phyloP scores from a whole-genome alignment of 2,113 vertebrate genomes.

The Trogon melanurus region DNA sequence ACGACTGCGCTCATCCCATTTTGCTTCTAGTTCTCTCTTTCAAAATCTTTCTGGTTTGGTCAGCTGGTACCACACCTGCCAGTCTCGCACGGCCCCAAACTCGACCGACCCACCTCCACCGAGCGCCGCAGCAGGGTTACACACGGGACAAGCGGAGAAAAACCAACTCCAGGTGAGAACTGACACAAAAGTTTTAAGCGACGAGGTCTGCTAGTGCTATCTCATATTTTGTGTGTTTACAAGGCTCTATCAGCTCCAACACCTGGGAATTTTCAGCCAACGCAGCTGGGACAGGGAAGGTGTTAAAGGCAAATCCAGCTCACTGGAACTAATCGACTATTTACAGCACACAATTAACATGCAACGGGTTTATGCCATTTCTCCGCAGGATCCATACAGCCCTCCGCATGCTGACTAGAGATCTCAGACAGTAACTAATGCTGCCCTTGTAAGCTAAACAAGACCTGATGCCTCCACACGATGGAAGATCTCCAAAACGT shows the following conservation, averaged over 20 bases:
- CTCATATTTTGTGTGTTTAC: neutral
- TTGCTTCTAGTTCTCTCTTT: neutral
- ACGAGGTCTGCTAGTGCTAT: neutral
- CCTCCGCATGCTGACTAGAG: accelerated
- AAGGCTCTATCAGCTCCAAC: neutral
- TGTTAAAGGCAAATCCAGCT: neutral
- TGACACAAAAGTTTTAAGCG: accelerated
- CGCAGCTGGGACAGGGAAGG: neutral
- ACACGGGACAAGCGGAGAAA: accelerated
- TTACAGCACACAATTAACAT: neutral
- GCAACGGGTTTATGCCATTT: neutral
- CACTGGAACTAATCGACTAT: neutral
- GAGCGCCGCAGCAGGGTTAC: neutral
- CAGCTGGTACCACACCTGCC: neutral
- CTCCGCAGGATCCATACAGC: neutral
- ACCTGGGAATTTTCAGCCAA: neutral
- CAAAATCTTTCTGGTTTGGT: neutral
- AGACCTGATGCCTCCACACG: neutral
- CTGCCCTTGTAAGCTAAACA: neutral
- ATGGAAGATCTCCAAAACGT: neutral
- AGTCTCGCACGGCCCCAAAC: neutral
- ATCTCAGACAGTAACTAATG: neutral
- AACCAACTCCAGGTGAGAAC: neutral
- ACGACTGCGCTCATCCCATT: accelerated
- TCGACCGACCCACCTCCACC: neutral